These are phyloP conservation scores for Crocidura indochinensis DNA, from an alignment of 2,797 vertebrate genomes.

Conservation along the genomic window DNA sequence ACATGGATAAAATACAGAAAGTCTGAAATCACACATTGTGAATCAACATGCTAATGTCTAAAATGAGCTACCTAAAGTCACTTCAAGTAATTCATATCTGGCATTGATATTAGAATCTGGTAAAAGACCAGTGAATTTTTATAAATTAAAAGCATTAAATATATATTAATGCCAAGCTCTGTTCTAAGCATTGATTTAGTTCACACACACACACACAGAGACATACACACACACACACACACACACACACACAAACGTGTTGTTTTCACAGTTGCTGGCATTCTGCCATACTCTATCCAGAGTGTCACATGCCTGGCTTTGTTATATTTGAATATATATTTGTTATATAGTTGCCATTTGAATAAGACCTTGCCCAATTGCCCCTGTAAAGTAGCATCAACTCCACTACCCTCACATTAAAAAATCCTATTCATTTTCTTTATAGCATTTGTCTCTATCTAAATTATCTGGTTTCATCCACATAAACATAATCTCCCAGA, in stretches of 20 bases:
- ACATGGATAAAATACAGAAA: not conserved
- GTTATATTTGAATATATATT: too few relatives aligned
- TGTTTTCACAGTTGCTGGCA: not conserved
- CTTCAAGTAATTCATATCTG: not conserved
- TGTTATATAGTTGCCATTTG: not conserved
- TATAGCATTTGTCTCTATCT: not conserved
- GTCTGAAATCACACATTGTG: not conserved
- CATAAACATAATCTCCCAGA: constrained; percentile 8
- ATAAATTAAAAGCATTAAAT: not conserved
- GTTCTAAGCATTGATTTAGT: constrained; percentile 23
- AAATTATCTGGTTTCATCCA: constrained; percentile 6
- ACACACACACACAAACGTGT: not conserved
- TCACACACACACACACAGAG: not conserved
- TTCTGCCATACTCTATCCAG: not conserved
- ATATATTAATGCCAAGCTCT: not conserved
- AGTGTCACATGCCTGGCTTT: not conserved
- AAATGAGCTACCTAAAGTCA: not conserved
- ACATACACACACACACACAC: not conserved
- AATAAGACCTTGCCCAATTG: not conserved
- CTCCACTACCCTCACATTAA: not conserved
- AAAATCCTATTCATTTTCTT: not conserved
- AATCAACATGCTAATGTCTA: not conserved
- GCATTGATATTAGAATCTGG: not conserved
- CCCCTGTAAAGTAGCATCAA: not conserved
- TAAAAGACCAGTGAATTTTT: not conserved